Evolutionary conservation across 2,888 invertebrate species (phyloP).

Genomic region (Cinara cedri): DNA sequence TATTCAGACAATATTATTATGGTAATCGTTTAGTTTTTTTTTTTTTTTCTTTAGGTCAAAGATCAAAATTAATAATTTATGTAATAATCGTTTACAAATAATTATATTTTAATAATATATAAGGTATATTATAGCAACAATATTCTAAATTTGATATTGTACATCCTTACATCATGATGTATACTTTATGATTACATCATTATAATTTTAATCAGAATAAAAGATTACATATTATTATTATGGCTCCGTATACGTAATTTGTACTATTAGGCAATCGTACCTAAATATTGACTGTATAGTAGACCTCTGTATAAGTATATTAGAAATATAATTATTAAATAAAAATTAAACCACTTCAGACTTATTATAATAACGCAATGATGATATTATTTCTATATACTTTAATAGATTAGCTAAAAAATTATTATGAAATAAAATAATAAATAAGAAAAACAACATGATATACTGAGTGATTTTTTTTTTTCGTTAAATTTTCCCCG

Average conservation of each 20-base stretch:
- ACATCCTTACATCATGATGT: background rate
- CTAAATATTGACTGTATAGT: background rate
- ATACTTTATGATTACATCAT: background rate
- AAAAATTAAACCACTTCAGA: background rate
- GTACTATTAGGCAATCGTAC: conserved; percentile 13
- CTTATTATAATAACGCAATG: conserved; percentile 1
- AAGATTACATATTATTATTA: too few relatives aligned
- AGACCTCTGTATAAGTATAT: background rate
- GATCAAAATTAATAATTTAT: too few relatives aligned
- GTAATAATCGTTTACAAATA: too few relatives aligned
- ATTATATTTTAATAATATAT: too few relatives aligned
- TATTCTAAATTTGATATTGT: background rate
- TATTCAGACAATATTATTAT: too few relatives aligned
- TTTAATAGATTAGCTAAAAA: background rate
- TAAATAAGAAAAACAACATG: background rate
- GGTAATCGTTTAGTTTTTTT: too few relatives aligned
- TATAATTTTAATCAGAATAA: background rate
- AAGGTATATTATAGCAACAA: background rate
- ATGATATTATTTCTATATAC: conserved; percentile 6
- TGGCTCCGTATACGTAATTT: background rate
- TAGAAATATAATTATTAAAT: background rate
- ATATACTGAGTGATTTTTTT: too few relatives aligned
- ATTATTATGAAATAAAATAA: background rate
- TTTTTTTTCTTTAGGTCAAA: too few relatives aligned
- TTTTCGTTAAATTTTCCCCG: too few relatives aligned